phyloP scores from a whole-genome alignment of 2,888 invertebrate genomes.

The Limnephilus auricula region DNA sequence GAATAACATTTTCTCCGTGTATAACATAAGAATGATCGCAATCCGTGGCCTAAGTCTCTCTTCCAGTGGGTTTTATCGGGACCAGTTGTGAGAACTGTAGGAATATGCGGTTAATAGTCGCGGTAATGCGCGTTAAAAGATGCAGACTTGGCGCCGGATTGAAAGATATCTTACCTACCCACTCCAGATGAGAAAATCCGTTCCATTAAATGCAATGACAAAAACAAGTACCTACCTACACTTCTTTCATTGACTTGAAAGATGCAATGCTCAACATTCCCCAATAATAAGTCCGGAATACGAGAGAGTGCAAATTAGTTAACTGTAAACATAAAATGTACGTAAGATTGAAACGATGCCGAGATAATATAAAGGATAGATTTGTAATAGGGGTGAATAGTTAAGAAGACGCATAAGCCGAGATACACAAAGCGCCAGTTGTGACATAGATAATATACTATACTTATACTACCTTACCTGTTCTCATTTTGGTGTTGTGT shows the following conservation, averaged over 20 bases:
- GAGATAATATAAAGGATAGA: neutral
- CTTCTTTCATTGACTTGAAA: conserved; percentile 15
- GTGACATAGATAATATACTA: conserved; percentile 52
- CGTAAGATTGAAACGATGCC: conserved; percentile 17
- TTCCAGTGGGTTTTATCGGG: neutral
- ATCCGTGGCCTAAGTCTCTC: neutral
- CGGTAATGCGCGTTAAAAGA: neutral
- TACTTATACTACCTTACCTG: conserved; percentile 48
- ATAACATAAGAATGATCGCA: neutral
- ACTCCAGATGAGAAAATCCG: conserved; percentile 29
- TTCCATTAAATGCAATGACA: conserved; percentile 43
- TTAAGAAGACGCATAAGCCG: neutral
- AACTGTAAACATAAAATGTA: conserved; percentile 34
- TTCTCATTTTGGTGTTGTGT: conserved; percentile 50
- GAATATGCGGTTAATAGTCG: neutral
- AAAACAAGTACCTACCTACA: conserved; percentile 35
- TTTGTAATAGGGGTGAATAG: conserved; percentile 25
- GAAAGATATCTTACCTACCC: neutral
- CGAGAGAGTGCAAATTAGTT: conserved; percentile 46
- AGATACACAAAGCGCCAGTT: conserved; percentile 48
- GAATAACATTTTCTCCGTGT: too few species aligned
- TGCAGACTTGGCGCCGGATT: neutral
- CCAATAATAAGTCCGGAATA: conserved; percentile 36
- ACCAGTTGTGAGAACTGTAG: neutral
- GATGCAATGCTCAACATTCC: conserved; percentile 48